Conservation (phyloP, 2,797 vertebrate genomes). For the Trematomus bernacchii region DNA sequence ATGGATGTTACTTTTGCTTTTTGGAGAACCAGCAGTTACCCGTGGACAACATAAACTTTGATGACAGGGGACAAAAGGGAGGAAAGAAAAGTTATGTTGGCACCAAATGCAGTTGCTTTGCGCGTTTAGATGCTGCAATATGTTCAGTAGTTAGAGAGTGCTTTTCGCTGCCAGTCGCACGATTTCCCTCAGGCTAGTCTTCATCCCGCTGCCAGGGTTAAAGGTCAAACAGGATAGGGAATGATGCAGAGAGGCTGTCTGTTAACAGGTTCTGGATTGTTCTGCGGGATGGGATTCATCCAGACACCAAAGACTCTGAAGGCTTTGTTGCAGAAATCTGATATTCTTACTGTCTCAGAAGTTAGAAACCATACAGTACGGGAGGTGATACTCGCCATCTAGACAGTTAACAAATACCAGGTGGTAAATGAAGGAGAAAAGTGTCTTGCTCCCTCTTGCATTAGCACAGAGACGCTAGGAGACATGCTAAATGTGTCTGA, state of each 20-base stretch:
- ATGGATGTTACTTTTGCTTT: constrained; percentile 38
- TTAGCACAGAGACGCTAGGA: constrained; percentile 21
- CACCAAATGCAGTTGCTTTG: constrained; percentile 32
- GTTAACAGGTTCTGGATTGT: neutral
- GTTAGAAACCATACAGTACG: constrained; percentile 11
- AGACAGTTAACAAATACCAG: constrained; percentile 36
- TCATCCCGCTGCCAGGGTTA: constrained; percentile 44
- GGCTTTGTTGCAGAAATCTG: constrained; percentile 51
- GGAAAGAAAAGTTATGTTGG: constrained; percentile 23
- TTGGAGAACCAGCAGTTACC: constrained; percentile 22
- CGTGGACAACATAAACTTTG: constrained; percentile 36
- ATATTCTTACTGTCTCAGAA: constrained; percentile 29
- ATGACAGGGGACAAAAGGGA: constrained; percentile 36
- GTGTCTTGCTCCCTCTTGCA: constrained; percentile 16
- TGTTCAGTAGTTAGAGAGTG: constrained; percentile 35
- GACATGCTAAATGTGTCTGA: constrained; percentile 26
- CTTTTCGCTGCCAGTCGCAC: constrained; percentile 19
- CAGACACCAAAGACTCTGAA: constrained; percentile 52
- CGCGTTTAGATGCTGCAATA: constrained; percentile 39
- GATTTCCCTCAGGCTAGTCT: constrained; percentile 31
- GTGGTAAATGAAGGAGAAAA: constrained; percentile 23
- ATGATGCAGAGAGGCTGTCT: constrained; percentile 18
- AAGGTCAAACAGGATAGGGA: constrained; percentile 23
- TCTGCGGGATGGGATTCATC: constrained; percentile 38
- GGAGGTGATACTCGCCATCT: constrained; percentile 25